These are phyloP conservation scores for Cyclina sinensis DNA, from an alignment of 1,140 invertebrate species.

Conservation along the genomic window DNA sequence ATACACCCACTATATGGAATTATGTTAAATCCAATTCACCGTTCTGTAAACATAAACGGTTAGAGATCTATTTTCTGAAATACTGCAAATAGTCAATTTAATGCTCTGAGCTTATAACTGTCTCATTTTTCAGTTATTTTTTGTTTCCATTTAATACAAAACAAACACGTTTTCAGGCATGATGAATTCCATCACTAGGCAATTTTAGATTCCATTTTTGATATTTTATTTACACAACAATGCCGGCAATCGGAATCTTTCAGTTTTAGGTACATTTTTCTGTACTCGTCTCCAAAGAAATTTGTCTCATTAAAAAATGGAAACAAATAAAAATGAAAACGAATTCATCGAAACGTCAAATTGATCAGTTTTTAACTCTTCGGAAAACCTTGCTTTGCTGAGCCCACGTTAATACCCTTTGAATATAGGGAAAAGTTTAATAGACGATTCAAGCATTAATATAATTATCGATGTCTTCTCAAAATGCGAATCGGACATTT, in stretches of 20 bases:
- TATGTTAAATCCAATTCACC: background rate
- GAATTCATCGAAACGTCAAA: background rate
- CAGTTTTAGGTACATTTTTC: background rate
- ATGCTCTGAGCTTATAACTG: background rate
- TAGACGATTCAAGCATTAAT: conserved; percentile 9
- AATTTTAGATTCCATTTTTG: conserved; percentile 9
- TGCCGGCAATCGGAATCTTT: background rate
- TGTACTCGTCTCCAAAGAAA: background rate
- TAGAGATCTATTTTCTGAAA: background rate
- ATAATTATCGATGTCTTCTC: conserved; percentile 3
- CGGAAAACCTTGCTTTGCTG: background rate
- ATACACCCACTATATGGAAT: background rate
- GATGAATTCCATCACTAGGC: background rate
- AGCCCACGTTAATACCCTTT: background rate
- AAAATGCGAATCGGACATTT: background rate
- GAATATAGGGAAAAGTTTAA: conserved; percentile 5
- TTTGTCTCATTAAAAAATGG: background rate
- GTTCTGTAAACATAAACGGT: background rate
- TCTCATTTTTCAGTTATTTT: background rate
- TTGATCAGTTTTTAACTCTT: background rate
- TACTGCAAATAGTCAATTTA: background rate
- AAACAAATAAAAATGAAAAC: background rate
- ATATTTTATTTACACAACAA: conserved; percentile 27
- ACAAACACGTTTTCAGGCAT: background rate
- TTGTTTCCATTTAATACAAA: conserved; percentile 16